Conservation (phyloP, 2,888 invertebrate genomes). For the Anoplius nigerrimus region DNA sequence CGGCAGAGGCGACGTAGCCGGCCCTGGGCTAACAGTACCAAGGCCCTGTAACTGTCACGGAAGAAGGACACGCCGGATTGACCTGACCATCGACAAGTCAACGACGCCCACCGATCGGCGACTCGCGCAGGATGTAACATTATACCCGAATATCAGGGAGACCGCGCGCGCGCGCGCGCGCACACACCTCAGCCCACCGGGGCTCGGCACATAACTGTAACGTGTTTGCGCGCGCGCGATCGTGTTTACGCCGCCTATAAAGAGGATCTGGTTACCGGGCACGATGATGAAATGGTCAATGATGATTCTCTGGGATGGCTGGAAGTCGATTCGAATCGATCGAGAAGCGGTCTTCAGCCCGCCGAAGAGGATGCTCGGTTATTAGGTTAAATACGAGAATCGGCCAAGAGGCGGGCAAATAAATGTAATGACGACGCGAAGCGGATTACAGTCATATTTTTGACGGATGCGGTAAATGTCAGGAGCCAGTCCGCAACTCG, state of each 20-base stretch:
- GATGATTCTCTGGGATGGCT: background rate
- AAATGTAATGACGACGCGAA: no score
- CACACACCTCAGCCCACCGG: slow-evolving; percentile 14
- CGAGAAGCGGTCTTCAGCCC: no score
- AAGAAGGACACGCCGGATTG: slow-evolving; percentile 18
- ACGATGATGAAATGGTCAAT: no score
- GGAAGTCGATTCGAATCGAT: no score
- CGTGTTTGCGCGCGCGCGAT: slow-evolving; percentile 11
- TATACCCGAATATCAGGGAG: slow-evolving; percentile 55
- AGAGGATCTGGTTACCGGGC: no score
- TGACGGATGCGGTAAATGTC: no score
- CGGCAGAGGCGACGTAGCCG: background rate
- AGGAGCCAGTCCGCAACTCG: no score
- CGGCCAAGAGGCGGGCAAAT: no score
- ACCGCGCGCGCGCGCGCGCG: no score
- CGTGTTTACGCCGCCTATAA: background rate
- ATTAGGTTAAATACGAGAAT: no score
- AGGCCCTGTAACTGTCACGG: slow-evolving; percentile 7
- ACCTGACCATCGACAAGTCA: slow-evolving; percentile 34
- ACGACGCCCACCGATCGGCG: slow-evolving; percentile 11
- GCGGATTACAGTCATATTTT: no score
- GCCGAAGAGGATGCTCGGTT: no score
- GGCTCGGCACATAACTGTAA: slow-evolving; percentile 52
- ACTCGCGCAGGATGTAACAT: slow-evolving; percentile 41
- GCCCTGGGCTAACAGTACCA: slow-evolving; percentile 13